Percentiles rank a stretch among this genome's conserved stretches.
These are phyloP conservation scores for Oscheius sp. DNA, from an alignment of 2,888 invertebrate species.

Conservation along the genomic window DNA sequence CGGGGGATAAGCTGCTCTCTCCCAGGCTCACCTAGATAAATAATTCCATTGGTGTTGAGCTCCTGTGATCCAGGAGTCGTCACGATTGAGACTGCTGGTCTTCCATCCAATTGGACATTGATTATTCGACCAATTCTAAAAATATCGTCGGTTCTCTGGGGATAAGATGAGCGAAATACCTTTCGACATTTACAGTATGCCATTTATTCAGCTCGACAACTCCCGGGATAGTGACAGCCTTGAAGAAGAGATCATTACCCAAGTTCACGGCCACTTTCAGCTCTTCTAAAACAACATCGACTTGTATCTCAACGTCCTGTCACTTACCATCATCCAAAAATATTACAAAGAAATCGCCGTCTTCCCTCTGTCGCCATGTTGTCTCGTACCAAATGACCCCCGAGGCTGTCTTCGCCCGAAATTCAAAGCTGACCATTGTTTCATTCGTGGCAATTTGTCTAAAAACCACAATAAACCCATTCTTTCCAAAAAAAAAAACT, in stretches of 20 bases:
- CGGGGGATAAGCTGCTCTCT: background rate
- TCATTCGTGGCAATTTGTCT: constrained; percentile 40
- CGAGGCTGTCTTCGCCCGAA: constrained; percentile 33
- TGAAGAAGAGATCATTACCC: constrained; percentile 51
- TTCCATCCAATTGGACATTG: constrained; percentile 48
- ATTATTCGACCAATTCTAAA: constrained; percentile 49
- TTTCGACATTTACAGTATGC: constrained; percentile 49
- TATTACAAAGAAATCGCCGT: constrained; percentile 48
- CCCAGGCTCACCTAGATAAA: constrained; percentile 44
- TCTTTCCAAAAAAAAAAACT: constrained; percentile 32
- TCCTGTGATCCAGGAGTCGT: constrained; percentile 54
- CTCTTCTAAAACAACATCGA: too few relatives aligned
- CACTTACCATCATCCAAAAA: constrained; percentile 43
- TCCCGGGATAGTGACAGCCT: constrained; percentile 50
- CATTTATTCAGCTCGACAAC: constrained; percentile 54
- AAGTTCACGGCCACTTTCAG: constrained; percentile 55
- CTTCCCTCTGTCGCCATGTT: constrained; percentile 44
- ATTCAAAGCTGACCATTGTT: constrained; percentile 54
- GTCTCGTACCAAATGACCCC: constrained; percentile 54
- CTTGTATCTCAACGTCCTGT: too few relatives aligned
- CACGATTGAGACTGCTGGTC: constrained; percentile 48
- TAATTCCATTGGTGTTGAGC: constrained; percentile 56
- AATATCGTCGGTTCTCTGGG: background rate
- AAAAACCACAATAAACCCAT: background rate
- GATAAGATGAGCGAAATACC: constrained; percentile 42